phyloP scores from a whole-genome alignment of 2,888 invertebrate species.

The Nebria brevicollis region DNA sequence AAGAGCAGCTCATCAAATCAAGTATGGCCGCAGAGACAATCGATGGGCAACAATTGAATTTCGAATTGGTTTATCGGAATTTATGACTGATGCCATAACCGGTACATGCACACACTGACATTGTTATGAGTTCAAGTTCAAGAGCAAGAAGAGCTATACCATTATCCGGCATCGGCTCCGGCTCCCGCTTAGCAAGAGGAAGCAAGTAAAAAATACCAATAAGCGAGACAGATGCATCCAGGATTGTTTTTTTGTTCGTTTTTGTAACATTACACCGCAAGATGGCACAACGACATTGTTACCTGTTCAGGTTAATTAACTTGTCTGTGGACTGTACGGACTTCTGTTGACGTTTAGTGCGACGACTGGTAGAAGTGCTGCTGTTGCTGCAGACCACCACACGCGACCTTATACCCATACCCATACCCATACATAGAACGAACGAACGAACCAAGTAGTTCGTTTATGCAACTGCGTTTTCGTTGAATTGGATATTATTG shows the following conservation, averaged over 20 bases:
- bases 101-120: conserved; percentile 18
- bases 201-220: not conserved
- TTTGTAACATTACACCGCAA: conserved; percentile 17
- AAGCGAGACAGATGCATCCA: conserved; percentile 2
- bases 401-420: conserved; percentile 3
- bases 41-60: conserved; percentile 11
- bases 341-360: conserved; percentile 42
- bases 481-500: not conserved
- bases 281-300: conserved; percentile 32
- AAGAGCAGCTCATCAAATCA: not conserved
- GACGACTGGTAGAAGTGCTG: conserved; percentile 21
- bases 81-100: conserved; percentile 28
- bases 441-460: not conserved
- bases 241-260: not conserved
- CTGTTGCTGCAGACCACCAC: conserved; percentile 32
- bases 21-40: not conserved
- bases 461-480: conserved; percentile 6
- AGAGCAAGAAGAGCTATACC: not conserved
- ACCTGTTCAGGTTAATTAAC: conserved; percentile 38
- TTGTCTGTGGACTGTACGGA: conserved; percentile 37
- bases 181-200: not conserved
- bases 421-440: not conserved
- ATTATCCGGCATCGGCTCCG: not conserved
- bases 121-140: conserved; percentile 6
- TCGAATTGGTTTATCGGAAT: conserved; percentile 15